Percentiles rank a stretch among this genome's conserved stretches.
phyloP scores from a whole-genome alignment of 1,140 invertebrate species.

The Phortica variegata region DNA sequence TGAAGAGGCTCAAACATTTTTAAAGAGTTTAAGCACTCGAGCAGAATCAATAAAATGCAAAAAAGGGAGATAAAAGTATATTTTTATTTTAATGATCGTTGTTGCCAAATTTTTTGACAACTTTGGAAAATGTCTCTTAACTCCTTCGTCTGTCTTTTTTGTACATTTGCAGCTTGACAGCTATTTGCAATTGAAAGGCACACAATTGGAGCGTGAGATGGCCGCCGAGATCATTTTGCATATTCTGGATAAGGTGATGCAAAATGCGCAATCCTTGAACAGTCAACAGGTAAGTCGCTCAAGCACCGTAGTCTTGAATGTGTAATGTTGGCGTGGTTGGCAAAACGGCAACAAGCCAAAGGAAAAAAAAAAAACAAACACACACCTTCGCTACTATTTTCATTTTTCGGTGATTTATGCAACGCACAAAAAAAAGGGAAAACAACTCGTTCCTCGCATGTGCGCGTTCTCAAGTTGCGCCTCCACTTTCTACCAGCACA shows the following conservation, averaged over 20 bases:
- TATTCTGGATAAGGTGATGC: constrained; percentile 56
- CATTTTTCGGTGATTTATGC: too few species aligned
- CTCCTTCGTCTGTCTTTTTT: constrained; percentile 25
- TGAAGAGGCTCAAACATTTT: background rate
- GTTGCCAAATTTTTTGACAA: constrained; percentile 4
- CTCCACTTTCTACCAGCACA: constrained; percentile 26
- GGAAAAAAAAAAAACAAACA: too few species aligned
- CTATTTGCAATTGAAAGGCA: constrained; percentile 55
- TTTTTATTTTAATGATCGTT: constrained; percentile 1
- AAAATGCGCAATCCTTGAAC: constrained; percentile 54
- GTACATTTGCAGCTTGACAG: constrained; percentile 49
- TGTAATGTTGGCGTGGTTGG: too few species aligned
- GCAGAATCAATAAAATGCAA: too few species aligned
- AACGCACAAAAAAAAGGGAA: too few species aligned
- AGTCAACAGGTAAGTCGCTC: constrained; percentile 53
- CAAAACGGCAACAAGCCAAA: too few species aligned
- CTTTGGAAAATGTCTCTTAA: constrained; percentile 9
- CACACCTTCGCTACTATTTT: too few species aligned
- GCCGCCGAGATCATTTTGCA: constrained; percentile 54
- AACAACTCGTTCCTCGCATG: too few species aligned
- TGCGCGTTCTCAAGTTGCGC: too few species aligned
- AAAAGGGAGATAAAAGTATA: background rate
- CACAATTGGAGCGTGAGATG: constrained; percentile 56
- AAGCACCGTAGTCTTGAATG: too few species aligned
- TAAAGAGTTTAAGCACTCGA: too few species aligned